phyloP scores from a whole-genome alignment of 2,888 invertebrate genomes.

The Allygus modestus region DNA sequence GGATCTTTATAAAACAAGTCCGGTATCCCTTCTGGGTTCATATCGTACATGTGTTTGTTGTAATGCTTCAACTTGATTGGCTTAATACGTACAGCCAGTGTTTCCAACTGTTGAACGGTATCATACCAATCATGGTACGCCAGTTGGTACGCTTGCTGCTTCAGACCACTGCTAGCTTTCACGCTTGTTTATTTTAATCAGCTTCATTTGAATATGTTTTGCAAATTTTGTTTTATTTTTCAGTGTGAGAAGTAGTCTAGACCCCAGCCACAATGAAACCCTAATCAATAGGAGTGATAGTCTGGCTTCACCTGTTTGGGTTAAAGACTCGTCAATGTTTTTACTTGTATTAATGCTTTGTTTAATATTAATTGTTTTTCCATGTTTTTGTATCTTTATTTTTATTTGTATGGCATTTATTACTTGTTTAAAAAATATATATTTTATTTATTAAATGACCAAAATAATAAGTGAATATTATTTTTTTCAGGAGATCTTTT shows the following conservation, averaged over 20 bases:
- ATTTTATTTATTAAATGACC: too few relatives aligned
- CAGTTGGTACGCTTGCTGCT: not conserved
- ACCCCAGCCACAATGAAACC: conserved; percentile 14
- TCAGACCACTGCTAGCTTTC: not conserved
- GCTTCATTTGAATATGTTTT: conserved; percentile 7
- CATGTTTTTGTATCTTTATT: conserved; percentile 18
- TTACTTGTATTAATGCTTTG: not conserved
- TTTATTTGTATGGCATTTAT: not conserved
- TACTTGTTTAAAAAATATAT: not conserved
- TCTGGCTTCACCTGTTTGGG: not conserved
- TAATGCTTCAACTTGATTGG: too few relatives aligned
- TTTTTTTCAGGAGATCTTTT: too few relatives aligned
- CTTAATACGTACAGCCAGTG: too few relatives aligned
- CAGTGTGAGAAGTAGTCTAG: conserved; percentile 42
- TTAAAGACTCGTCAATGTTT: conserved; percentile 23
- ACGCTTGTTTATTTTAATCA: conserved; percentile 10
- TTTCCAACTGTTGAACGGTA: too few relatives aligned
- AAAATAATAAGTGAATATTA: too few relatives aligned
- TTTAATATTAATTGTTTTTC: not conserved
- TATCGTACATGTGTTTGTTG: too few relatives aligned
- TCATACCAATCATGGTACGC: too few relatives aligned
- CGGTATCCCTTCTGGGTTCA: too few relatives aligned
- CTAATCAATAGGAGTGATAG: conserved; percentile 25
- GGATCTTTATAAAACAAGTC: too few relatives aligned
- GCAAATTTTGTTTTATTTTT: conserved; percentile 35